These are phyloP conservation scores for Etheostoma nigrum DNA, from an alignment of 2,797 vertebrate genomes.

Conservation along the genomic window DNA sequence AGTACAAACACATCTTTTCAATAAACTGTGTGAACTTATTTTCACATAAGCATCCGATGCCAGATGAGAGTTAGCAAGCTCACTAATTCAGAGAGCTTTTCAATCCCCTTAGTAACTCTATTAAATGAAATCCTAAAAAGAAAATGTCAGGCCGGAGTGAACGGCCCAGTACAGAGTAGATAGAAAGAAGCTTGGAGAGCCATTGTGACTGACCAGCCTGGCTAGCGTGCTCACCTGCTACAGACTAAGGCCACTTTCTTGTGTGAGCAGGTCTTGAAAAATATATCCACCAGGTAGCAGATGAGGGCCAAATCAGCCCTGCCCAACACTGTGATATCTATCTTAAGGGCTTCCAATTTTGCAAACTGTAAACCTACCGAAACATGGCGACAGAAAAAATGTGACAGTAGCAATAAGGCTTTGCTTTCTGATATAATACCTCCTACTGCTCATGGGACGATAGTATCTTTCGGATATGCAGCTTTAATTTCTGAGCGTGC, in stretches of 20 bases:
- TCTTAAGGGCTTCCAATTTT: neutral
- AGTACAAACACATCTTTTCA: slow-evolving; percentile 4
- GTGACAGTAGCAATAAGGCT: neutral
- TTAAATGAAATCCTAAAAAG: slow-evolving; percentile 1
- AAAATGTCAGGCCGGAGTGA: neutral
- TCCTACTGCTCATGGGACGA: neutral
- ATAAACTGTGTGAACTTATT: neutral
- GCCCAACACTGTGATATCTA: neutral
- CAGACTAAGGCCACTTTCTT: neutral
- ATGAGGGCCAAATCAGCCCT: neutral
- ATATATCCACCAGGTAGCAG: neutral
- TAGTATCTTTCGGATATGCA: neutral
- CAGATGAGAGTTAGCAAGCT: neutral
- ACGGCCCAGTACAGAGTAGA: neutral
- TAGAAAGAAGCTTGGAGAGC: neutral
- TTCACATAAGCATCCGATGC: neutral
- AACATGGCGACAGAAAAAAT: slow-evolving; percentile 3
- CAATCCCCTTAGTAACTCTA: neutral
- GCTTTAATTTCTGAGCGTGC: neutral
- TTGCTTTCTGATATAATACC: neutral
- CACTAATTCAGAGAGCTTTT: neutral
- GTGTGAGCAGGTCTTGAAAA: slow-evolving; percentile 1
- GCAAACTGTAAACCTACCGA: neutral
- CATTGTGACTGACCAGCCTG: neutral
- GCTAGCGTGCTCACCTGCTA: neutral